phyloP scores from a whole-genome alignment of 1,140 invertebrate genomes.

The Tetranychus cinnabarinus region DNA sequence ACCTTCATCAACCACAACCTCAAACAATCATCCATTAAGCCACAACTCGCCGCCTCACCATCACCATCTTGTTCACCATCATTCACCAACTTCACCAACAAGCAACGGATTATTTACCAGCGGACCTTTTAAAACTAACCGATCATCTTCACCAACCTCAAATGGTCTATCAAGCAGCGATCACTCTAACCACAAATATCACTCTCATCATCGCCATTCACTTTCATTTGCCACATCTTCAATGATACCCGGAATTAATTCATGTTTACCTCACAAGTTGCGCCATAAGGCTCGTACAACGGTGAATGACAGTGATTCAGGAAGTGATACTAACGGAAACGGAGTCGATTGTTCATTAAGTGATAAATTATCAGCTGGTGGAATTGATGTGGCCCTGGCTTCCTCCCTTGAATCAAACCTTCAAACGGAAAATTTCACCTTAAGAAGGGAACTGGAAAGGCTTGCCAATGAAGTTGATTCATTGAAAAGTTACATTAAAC shows the following conservation, averaged over 20 bases:
- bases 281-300: slow-evolving; percentile 55
- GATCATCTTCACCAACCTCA: slow-evolving; percentile 3
- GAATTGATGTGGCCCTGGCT: background rate
- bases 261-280: slow-evolving; percentile 55
- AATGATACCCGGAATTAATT: slow-evolving; percentile 6
- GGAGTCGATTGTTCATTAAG: background rate
- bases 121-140: background rate
- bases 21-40: no score
- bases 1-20: background rate
- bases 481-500: slow-evolving; percentile 30
- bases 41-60: no score
- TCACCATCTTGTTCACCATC: background rate
- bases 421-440: slow-evolving; percentile 37
- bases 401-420: background rate
- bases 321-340: slow-evolving; percentile 20
- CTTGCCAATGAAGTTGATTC: slow-evolving; percentile 76
- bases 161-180: background rate
- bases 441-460: slow-evolving; percentile 59
- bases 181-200: slow-evolving; percentile 1
- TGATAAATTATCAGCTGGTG: background rate
- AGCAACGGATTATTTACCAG: background rate
- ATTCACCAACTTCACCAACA: background rate
- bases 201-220: slow-evolving; percentile 12
- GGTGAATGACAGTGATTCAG: slow-evolving; percentile 20
- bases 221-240: slow-evolving; percentile 11